Conservation (phyloP, 2,888 invertebrate genomes). For the Scotopteryx bipunctaria region DNA sequence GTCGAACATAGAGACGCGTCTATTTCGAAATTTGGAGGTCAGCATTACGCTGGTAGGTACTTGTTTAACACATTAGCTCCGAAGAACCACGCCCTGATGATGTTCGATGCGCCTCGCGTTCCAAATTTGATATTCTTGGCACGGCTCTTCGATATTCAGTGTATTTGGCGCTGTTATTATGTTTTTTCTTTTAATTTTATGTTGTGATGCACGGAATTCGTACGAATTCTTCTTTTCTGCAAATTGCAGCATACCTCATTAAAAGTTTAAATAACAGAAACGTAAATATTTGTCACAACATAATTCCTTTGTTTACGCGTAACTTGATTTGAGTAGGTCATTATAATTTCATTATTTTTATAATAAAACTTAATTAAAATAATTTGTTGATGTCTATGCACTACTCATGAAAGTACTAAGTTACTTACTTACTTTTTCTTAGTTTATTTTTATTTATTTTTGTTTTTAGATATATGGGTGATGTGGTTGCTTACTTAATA, state of each 20-base stretch:
- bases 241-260: conserved; percentile 10
- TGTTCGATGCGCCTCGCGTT: conserved; percentile 45
- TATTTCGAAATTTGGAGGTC: conserved; percentile 41
- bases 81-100: conserved; percentile 67
- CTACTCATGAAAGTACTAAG: too few species aligned
- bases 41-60: conserved; percentile 41
- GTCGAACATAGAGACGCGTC: conserved; percentile 13
- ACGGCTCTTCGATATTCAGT: conserved; percentile 39
- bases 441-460: too few species aligned
- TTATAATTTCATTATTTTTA: too few species aligned
- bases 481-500: too few species aligned
- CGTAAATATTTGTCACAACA: conserved; percentile 1
- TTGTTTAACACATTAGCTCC: conserved; percentile 21
- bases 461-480: too few species aligned
- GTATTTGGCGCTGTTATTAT: conserved; percentile 20
- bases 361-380: neutral
- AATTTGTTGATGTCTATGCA: too few species aligned
- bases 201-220: conserved; percentile 6
- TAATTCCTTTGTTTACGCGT: neutral
- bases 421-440: too few species aligned
- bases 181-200: conserved; percentile 16
- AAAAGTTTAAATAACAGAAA: conserved; percentile 6
- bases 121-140: conserved; percentile 62
- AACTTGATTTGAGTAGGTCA: too few species aligned
- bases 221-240: too few species aligned